Percentiles rank a stretch among this genome's conserved stretches.
Conservation (phyloP, 1,140 invertebrate species). For the Bombus haemorrhoidalis region DNA sequence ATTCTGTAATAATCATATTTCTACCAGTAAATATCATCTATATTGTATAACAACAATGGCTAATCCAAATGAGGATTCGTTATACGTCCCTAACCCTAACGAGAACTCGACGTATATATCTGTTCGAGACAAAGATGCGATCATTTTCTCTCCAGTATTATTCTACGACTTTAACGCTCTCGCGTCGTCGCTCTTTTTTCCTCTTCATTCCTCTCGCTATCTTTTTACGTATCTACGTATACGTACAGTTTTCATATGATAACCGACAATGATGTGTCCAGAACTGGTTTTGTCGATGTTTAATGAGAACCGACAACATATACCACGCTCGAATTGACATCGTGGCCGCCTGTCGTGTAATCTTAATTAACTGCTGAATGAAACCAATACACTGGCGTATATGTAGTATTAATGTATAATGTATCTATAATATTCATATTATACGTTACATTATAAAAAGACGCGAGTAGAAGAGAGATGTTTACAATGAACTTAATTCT, state of each 20-base stretch:
- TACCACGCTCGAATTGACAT: slow-evolving; percentile 1
- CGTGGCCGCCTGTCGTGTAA: neutral
- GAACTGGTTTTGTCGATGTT: neutral
- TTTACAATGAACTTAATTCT: slow-evolving; percentile 1
- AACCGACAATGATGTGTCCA: neutral
- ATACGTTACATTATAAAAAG: neutral
- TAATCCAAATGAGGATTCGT: no score
- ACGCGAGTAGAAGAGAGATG: neutral
- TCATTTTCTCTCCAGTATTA: neutral
- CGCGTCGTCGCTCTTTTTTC: neutral
- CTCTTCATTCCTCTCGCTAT: neutral
- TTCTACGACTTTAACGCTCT: neutral
- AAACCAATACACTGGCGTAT: neutral
- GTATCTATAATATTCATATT: neutral
- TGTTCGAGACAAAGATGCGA: neutral
- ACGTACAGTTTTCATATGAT: no score
- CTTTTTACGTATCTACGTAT: neutral
- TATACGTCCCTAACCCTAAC: no score
- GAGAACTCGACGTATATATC: no score
- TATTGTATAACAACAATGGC: no score
- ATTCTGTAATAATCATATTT: no score
- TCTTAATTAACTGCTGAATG: slow-evolving; percentile 33
- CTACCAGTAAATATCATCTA: no score
- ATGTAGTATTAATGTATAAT: neutral
- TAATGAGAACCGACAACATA: neutral